These are phyloP conservation scores for Lasioglossum marginatum DNA, from an alignment of 2,888 invertebrate genomes.

Conservation along the genomic window DNA sequence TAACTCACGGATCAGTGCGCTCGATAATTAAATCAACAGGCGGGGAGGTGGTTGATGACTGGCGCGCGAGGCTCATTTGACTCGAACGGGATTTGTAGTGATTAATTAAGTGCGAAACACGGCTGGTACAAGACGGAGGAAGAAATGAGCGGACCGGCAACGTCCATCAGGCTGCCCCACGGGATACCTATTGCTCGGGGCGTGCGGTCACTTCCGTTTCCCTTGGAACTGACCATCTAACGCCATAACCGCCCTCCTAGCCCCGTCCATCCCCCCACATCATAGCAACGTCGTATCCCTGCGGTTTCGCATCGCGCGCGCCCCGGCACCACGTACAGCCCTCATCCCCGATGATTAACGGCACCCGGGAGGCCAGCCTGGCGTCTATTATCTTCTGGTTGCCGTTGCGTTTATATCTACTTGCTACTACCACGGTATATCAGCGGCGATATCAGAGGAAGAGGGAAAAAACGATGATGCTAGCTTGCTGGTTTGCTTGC, in stretches of 20 bases:
- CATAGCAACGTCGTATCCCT: slow-evolving; percentile 68
- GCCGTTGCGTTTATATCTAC: slow-evolving; percentile 78
- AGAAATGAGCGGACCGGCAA: slow-evolving; percentile 63
- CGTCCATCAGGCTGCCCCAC: slow-evolving; percentile 75
- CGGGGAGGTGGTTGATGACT: background rate
- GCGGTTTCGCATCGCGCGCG: slow-evolving; percentile 73
- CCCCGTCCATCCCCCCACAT: slow-evolving; percentile 55
- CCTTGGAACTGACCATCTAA: slow-evolving; percentile 77
- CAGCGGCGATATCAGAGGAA: slow-evolving; percentile 33
- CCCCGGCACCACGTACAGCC: slow-evolving; percentile 57
- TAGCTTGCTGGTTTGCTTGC: background rate
- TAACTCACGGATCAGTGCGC: background rate
- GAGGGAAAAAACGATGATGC: slow-evolving; percentile 22
- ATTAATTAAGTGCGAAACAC: slow-evolving; percentile 62
- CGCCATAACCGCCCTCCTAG: slow-evolving; percentile 71
- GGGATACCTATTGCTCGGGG: slow-evolving; percentile 69
- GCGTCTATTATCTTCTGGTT: slow-evolving; percentile 81
- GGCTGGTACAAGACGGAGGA: slow-evolving; percentile 62
- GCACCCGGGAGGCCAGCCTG: slow-evolving; percentile 78
- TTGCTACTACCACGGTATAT: slow-evolving; percentile 71
- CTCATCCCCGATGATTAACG: slow-evolving; percentile 82
- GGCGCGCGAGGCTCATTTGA: slow-evolving; percentile 32
- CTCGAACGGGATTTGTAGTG: slow-evolving; percentile 59
- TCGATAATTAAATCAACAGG: slow-evolving; percentile 46
- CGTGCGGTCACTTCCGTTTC: slow-evolving; percentile 81